Conservation (phyloP, 2,888 invertebrate genomes). For the Netelia melanura region DNA sequence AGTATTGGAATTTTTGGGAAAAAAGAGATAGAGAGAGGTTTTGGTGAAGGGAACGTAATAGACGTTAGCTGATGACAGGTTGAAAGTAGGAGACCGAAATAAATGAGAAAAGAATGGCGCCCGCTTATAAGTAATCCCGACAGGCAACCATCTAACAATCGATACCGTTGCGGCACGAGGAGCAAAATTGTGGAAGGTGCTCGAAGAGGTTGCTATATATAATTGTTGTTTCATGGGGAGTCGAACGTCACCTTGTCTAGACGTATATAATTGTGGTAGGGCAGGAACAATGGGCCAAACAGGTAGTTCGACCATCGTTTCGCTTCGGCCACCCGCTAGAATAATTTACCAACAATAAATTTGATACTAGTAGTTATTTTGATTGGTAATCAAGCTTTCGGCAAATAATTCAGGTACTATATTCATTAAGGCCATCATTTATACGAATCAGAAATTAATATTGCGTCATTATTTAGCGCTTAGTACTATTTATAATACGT, state of each 20-base stretch:
- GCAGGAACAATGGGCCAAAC: conserved; percentile 59
- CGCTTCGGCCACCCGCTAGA: conserved; percentile 20
- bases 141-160: too few relatives aligned
- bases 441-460: conserved; percentile 3
- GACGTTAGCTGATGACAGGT: too few relatives aligned
- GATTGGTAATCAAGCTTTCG: conserved; percentile 14
- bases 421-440: background rate
- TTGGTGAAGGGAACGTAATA: too few relatives aligned
- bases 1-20: too few relatives aligned
- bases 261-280: conserved; percentile 78
- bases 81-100: too few relatives aligned
- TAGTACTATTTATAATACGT: background rate
- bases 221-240: conserved; percentile 79
- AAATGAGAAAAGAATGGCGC: too few relatives aligned
- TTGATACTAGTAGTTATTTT: background rate
- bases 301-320: conserved; percentile 51
- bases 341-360: background rate
- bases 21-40: too few relatives aligned
- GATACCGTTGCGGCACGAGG: background rate
- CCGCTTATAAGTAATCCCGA: too few relatives aligned
- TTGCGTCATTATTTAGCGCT: background rate
- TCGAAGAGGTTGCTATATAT: conserved; percentile 71
- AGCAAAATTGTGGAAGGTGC: conserved; percentile 8
- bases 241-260: conserved; percentile 76
- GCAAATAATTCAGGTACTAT: conserved; percentile 27